Conservation (phyloP, 2,797 vertebrate genomes). For the Macrochelys suwanniensis region DNA sequence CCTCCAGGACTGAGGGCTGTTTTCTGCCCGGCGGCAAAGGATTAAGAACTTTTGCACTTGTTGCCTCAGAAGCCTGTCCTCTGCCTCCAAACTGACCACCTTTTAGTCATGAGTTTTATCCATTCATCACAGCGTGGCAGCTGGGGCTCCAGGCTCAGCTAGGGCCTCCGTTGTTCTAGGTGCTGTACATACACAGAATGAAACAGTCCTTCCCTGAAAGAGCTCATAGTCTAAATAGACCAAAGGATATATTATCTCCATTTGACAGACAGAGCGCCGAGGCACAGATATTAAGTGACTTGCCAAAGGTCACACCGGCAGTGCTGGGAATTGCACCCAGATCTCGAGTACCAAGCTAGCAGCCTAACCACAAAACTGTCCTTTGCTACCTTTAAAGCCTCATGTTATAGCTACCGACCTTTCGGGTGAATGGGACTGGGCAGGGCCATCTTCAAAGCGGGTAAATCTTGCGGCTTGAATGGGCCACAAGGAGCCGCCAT, state of each 20-base stretch:
- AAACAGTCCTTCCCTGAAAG: neutral
- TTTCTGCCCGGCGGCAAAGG: neutral
- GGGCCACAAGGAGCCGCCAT: neutral
- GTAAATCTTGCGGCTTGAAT: neutral
- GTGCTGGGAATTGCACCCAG: neutral
- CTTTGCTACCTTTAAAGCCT: neutral
- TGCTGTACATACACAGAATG: fast-evolving
- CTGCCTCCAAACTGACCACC: neutral
- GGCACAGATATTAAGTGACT: neutral
- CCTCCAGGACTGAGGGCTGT: fast-evolving
- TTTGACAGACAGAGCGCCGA: neutral
- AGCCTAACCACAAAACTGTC: neutral
- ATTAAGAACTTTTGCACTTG: neutral
- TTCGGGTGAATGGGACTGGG: neutral
- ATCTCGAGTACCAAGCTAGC: neutral
- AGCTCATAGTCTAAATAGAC: neutral
- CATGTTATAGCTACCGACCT: neutral
- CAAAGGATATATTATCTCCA: neutral
- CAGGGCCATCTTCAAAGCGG: neutral
- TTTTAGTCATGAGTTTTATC: neutral
- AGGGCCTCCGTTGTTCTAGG: fast-evolving
- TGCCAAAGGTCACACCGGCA: neutral
- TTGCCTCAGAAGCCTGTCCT: neutral
- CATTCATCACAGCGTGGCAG: neutral
- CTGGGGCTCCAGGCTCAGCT: neutral